A percentile compares a stretch with the other conserved stretches of the same genome.
Evolutionary conservation across 2,113 vertebrate species (phyloP).

Genomic region (Eulemur rufifrons): DNA sequence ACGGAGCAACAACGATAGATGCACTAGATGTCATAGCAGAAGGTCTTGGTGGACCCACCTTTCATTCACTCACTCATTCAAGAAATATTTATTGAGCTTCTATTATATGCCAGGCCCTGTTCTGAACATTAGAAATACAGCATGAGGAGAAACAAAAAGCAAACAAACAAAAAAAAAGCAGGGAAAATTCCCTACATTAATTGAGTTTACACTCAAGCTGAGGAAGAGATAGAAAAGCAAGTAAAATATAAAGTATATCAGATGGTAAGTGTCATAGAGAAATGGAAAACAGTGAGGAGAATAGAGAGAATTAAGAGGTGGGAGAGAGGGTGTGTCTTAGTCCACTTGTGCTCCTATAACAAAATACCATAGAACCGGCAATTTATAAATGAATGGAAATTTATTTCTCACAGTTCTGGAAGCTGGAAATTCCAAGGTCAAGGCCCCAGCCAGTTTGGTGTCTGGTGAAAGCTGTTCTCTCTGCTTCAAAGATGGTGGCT

Average conservation of each 20-base stretch:
- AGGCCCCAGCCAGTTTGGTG: too few species aligned
- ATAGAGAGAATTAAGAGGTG: neutral
- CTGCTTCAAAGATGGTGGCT: neutral
- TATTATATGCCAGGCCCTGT: neutral
- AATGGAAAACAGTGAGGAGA: neutral
- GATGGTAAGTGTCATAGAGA: neutral
- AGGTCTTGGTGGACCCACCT: neutral
- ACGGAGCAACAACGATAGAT: neutral
- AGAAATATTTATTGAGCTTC: neutral
- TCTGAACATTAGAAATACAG: neutral
- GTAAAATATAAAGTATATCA: neutral
- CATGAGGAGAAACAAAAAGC: neutral
- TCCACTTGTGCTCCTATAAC: neutral
- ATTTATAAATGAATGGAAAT: neutral
- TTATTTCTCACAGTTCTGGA: neutral
- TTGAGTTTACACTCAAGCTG: neutral
- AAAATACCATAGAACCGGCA: neutral
- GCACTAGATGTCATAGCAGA: neutral
- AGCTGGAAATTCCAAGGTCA: neutral
- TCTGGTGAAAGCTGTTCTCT: neutral
- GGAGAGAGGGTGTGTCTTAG: neutral
- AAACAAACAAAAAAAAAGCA: neutral
- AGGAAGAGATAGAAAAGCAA: neutral
- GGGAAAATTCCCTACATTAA: neutral
- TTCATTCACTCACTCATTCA: neutral